phyloP scores from a whole-genome alignment of 2,113 vertebrate genomes.

The Anser cygnoides region DNA sequence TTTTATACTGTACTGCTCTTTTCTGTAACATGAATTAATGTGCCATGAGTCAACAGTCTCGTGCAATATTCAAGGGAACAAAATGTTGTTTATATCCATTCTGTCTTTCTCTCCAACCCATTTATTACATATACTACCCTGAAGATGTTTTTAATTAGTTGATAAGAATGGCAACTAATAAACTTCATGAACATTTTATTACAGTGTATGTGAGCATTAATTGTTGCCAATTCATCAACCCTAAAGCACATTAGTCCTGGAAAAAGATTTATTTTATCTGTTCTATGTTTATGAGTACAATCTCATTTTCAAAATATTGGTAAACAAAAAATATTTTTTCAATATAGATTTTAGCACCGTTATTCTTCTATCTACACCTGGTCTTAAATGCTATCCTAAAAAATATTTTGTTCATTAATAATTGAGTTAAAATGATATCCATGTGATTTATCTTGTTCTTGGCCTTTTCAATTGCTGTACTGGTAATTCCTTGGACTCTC shows the following conservation, averaged over 20 bases:
- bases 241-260: conserved; percentile 47
- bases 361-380: not conserved
- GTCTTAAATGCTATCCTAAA: not conserved
- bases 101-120: conserved; percentile 47
- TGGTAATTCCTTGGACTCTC: not conserved
- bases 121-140: conserved; percentile 66
- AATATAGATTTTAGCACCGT: conserved; percentile 8
- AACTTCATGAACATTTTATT: conserved; percentile 73
- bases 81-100: conserved; percentile 58
- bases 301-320: conserved; percentile 45
- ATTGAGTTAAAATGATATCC: not conserved
- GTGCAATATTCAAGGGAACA: conserved; percentile 26
- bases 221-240: conserved; percentile 66
- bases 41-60: not conserved
- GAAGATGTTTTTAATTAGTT: conserved; percentile 76
- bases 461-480: not conserved
- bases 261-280: conserved; percentile 59
- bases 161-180: conserved; percentile 71
- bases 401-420: not conserved
- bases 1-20: not conserved
- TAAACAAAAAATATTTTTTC: conserved; percentile 37
- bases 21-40: conserved; percentile 23
- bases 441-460: not conserved
- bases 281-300: conserved; percentile 59
- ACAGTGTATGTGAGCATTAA: conserved; percentile 59